A percentile compares a stretch with the other conserved stretches of the same genome.
Conservation (phyloP, 2,888 invertebrate species). For the Drosophila planitibia region DNA sequence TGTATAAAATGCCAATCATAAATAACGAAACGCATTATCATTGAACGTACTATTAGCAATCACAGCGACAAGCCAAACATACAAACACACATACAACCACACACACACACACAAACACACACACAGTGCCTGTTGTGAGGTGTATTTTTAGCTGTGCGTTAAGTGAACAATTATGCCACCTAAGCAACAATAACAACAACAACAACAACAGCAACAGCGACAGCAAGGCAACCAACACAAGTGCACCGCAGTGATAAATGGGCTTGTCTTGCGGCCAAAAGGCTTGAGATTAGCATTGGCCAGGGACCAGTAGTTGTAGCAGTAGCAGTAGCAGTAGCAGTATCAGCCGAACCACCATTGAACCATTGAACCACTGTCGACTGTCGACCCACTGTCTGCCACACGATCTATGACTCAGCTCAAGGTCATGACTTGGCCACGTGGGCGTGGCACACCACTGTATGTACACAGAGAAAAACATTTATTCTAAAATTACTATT, state of each 20-base stretch:
- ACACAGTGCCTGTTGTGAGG: slow-evolving; percentile 45
- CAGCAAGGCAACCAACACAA: slow-evolving; percentile 43
- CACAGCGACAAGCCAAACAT: slow-evolving; percentile 59
- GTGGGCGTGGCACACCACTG: slow-evolving; percentile 30
- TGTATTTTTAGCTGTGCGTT: slow-evolving; percentile 77
- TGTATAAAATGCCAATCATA: slow-evolving; percentile 67
- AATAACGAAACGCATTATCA: slow-evolving; percentile 76
- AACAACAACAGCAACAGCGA: slow-evolving; percentile 29
- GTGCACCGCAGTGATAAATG: slow-evolving; percentile 71
- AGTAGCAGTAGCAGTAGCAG: slow-evolving; percentile 26
- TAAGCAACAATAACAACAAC: slow-evolving; percentile 29
- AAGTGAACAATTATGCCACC: slow-evolving; percentile 77
- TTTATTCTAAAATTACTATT: background rate
- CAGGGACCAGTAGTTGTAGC: slow-evolving; percentile 20
- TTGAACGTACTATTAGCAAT: slow-evolving; percentile 73
- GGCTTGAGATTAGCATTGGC: slow-evolving; percentile 64
- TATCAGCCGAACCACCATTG: slow-evolving; percentile 1
- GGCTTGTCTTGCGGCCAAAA: slow-evolving; percentile 66
- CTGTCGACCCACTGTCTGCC: slow-evolving; percentile 66
- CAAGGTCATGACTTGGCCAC: slow-evolving; percentile 41
- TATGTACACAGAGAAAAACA: background rate
- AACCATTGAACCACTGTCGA: background rate
- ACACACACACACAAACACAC: slow-evolving; percentile 39
- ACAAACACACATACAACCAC: background rate
- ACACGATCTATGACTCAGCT: slow-evolving; percentile 42